These are phyloP conservation scores for Silurus glanis DNA, from an alignment of 2,113 vertebrate species.

Conservation along the genomic window DNA sequence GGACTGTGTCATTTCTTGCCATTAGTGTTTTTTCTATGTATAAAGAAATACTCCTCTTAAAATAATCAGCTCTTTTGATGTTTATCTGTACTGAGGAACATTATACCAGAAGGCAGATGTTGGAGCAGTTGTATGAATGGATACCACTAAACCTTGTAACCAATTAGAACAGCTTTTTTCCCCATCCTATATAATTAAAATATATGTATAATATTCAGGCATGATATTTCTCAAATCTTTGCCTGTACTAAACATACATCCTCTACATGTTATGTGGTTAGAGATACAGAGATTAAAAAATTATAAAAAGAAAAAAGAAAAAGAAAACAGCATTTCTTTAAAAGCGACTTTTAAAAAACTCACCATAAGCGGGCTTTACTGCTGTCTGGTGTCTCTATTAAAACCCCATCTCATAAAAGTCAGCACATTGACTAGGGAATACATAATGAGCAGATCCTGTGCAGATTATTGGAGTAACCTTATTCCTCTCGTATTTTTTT, in stretches of 20 bases:
- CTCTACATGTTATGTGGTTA: background rate
- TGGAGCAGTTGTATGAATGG: background rate
- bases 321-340: background rate
- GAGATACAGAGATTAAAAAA: background rate
- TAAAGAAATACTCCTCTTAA: background rate
- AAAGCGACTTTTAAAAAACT: conserved; percentile 32
- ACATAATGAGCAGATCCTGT: conserved; percentile 41
- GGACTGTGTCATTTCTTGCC: background rate
- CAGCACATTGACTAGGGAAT: conserved; percentile 22
- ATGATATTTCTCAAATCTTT: background rate
- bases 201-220: background rate
- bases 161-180: background rate
- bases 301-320: background rate
- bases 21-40: background rate
- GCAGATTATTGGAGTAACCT: conserved; percentile 40
- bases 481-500: conserved; percentile 32
- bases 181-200: background rate
- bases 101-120: background rate
- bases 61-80: background rate
- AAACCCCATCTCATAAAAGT: conserved; percentile 45
- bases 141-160: background rate
- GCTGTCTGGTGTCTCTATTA: conserved; percentile 48
- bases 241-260: background rate
- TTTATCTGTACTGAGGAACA: background rate
- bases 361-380: conserved; percentile 32